Base-by-base conservation (phyloP, 2,113 vertebrate species). In the Oncorhynchus mykiss region DNA sequence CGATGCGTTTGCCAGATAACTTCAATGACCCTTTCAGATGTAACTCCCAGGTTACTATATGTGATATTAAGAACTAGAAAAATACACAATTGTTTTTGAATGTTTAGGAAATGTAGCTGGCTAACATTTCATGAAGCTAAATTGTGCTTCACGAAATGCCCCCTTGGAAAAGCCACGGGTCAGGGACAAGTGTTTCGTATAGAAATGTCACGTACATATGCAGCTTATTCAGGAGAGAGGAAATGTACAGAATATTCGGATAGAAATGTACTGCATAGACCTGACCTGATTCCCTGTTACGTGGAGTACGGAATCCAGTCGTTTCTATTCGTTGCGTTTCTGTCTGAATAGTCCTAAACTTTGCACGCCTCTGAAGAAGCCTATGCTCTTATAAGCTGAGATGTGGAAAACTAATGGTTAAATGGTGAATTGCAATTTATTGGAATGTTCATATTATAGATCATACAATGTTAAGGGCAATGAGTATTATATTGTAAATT, bases 401-500 rank as follows among this genome's bases (percentile, higher is more conserved):
- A n/a, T 86, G 74, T 77, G 62, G 68, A 77, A 89, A 73, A 79
- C 74, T 80, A 79, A 80, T 73, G 75, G 83, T 75, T 85, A 75
- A 14, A 80, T 87, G 84, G 79, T 76, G 76, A 75, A 91, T 84
- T 88, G 78, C 89, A 88, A 80, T 87, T 83, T 82, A 88, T 82
- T 87, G 92, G 85, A 91, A 88, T 93, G 88, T 93, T 92, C 88
- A 91, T 92, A 93, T 85, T 90, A 91, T 90, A 91, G 88, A 90
- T 86, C 87, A 87, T 88, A 89, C 91, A 81, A 88, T 88, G 83
- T 82, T 45, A 88, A 92, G 92, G 92, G 90, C 89, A 92, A 93
- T 93, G 87, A 94, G 87, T 95, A 90, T 95, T 92, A 92, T 92
- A 91, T 45, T 45, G 92, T 95, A 93, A 95, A 93, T 95, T 93